Conservation (phyloP, 2,797 vertebrate genomes). For the Bufotes viridis region DNA sequence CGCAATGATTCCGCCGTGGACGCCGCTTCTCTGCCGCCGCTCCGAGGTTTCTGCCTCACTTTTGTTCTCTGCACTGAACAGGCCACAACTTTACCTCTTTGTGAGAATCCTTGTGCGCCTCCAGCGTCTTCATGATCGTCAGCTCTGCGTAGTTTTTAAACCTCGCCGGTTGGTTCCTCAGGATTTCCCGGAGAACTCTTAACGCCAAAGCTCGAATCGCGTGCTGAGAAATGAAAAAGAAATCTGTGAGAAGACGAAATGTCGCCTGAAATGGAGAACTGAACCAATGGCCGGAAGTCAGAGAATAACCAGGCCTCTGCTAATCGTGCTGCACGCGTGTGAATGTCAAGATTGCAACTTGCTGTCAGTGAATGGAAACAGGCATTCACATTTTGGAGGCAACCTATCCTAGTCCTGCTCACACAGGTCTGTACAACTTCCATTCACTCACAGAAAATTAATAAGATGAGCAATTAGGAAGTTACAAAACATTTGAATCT, state of each 20-base stretch:
- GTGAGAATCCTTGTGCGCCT: constrained; percentile 98
- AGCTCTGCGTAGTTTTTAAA: constrained; percentile 98
- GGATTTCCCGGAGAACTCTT: constrained; percentile 93
- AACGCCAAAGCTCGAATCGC: constrained; percentile 92
- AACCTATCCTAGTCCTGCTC: background rate
- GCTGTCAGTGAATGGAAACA: background rate
- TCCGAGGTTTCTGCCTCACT: no score
- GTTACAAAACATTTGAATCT: background rate
- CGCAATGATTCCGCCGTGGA: no score
- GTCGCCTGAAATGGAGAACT: background rate
- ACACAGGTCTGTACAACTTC: background rate
- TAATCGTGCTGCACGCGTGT: no score
- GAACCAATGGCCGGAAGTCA: no score
- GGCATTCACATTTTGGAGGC: background rate
- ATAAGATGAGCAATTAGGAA: background rate
- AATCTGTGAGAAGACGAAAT: background rate
- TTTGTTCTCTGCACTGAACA: background rate
- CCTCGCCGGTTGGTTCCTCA: constrained; percentile 93
- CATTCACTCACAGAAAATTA: background rate
- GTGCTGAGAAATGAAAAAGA: constrained; percentile 75
- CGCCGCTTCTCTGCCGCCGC: no score
- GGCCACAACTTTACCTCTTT: constrained; percentile 84
- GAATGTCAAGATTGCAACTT: background rate
- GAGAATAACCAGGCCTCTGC: background rate
- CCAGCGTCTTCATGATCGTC: constrained; percentile 99